phyloP scores from a whole-genome alignment of 2,888 invertebrate genomes.

The Standfussiana lucernea region DNA sequence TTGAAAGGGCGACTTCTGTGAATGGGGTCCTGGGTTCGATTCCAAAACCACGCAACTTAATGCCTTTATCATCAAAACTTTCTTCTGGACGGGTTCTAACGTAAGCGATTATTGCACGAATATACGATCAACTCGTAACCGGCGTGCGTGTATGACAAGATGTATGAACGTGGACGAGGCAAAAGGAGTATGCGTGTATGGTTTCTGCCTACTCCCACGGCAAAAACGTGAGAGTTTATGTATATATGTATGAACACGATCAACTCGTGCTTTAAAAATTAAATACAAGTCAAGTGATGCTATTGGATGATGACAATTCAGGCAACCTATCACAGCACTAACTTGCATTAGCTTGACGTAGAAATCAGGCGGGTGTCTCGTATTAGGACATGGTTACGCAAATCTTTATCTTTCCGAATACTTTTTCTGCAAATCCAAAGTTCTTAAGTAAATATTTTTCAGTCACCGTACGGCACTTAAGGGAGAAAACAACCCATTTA shows the following conservation, averaged over 20 bases:
- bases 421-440: constrained; percentile 1
- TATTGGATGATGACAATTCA: neutral
- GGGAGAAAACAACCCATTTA: constrained; percentile 35
- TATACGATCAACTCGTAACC: neutral
- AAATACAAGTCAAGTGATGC: neutral
- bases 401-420: constrained; percentile 11
- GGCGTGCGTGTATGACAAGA: too few relatives aligned
- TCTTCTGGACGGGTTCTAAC: neutral
- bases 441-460: constrained; percentile 48
- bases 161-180: too few relatives aligned
- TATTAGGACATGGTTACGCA: neutral
- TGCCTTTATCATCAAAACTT: neutral
- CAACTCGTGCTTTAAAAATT: neutral
- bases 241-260: too few relatives aligned
- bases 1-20: neutral
- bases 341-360: neutral
- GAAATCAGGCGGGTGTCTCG: neutral
- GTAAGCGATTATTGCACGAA: neutral
- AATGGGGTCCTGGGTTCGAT: neutral
- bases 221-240: too few relatives aligned
- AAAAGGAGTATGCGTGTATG: too few relatives aligned
- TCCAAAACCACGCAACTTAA: neutral
- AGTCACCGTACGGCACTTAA: constrained; percentile 35
- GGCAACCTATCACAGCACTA: neutral
- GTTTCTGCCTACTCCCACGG: too few relatives aligned